These are phyloP conservation scores for Plagodis dolabraria DNA, from an alignment of 2,888 invertebrate genomes.

Conservation along the genomic window DNA sequence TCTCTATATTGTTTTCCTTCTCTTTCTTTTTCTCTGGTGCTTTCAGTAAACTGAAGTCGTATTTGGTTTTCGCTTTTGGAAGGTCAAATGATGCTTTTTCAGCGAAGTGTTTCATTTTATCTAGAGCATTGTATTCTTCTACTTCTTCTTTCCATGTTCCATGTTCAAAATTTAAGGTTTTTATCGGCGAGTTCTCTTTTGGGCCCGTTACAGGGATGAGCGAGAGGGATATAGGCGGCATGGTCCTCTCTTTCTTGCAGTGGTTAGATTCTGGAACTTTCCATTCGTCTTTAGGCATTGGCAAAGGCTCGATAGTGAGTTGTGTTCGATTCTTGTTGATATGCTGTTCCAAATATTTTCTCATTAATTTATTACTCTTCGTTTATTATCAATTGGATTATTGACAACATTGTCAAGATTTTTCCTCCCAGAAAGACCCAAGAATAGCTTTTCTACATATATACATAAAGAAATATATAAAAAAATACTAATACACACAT, in stretches of 20 bases:
- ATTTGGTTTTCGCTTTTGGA: conserved; percentile 70
- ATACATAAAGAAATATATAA: conserved; percentile 52
- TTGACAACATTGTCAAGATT: conserved; percentile 80
- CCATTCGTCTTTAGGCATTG: conserved; percentile 68
- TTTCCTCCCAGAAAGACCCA: conserved; percentile 44
- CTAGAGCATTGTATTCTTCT: conserved; percentile 78
- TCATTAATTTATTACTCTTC: conserved; percentile 55
- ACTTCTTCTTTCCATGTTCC: conserved; percentile 64
- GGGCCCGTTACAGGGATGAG: conserved; percentile 74
- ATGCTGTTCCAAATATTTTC: conserved; percentile 73
- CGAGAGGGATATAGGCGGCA: conserved; percentile 79
- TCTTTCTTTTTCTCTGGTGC: conserved; percentile 51
- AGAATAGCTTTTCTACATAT: conserved; percentile 52
- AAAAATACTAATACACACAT: conserved; percentile 65
- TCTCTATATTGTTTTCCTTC: conserved; percentile 63
- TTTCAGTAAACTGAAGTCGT: conserved; percentile 61
- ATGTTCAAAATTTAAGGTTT: conserved; percentile 65
- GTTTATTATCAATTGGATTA: conserved; percentile 80
- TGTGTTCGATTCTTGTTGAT: conserved; percentile 81
- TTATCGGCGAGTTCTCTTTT: conserved; percentile 70
- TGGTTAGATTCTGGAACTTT: conserved; percentile 65
- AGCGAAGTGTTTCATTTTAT: conserved; percentile 82
- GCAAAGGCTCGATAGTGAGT: conserved; percentile 77
- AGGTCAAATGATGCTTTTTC: conserved; percentile 79
- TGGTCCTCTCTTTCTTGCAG: conserved; percentile 62